These are phyloP conservation scores for Frankliniella fusca DNA, from an alignment of 2,888 invertebrate species.

Conservation along the genomic window DNA sequence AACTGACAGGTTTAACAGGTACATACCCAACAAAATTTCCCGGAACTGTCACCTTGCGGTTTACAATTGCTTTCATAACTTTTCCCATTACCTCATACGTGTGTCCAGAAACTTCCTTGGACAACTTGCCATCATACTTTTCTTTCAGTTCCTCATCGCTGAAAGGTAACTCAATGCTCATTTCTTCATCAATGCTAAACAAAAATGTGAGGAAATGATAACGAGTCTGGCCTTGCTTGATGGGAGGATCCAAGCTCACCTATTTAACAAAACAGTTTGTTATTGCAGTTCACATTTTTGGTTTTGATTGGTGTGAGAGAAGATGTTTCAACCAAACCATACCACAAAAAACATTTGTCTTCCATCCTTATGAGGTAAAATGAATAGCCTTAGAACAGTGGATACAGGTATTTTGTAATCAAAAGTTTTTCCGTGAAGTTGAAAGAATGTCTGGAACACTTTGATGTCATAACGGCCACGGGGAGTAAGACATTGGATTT, in stretches of 20 bases:
- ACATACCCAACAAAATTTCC: constrained; percentile 84
- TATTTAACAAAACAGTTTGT: constrained; percentile 41
- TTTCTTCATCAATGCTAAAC: constrained; percentile 88
- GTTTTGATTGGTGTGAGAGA: neutral
- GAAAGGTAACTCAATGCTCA: constrained; percentile 83
- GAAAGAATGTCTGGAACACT: constrained; percentile 85
- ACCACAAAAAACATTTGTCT: constrained; percentile 98
- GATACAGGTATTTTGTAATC: constrained; percentile 99
- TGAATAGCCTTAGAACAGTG: constrained; percentile 87
- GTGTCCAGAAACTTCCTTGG: constrained; percentile 85
- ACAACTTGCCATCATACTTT: constrained; percentile 88
- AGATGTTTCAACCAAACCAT: constrained; percentile 41
- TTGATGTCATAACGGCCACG: constrained; percentile 96
- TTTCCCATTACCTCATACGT: constrained; percentile 93
- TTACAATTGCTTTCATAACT: constrained; percentile 93
- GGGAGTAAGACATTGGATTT: constrained; percentile 96
- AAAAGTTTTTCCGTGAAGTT: constrained; percentile 96
- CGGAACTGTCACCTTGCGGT: constrained; percentile 90
- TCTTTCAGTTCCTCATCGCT: constrained; percentile 87
- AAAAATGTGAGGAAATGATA: constrained; percentile 93
- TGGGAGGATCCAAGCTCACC: constrained; percentile 92
- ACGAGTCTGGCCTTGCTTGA: constrained; percentile 98
- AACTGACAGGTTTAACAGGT: neutral
- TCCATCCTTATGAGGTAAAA: constrained; percentile 95
- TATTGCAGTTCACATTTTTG: neutral